phyloP scores from a whole-genome alignment of 2,888 invertebrate genomes.

The Phasia obesa region DNA sequence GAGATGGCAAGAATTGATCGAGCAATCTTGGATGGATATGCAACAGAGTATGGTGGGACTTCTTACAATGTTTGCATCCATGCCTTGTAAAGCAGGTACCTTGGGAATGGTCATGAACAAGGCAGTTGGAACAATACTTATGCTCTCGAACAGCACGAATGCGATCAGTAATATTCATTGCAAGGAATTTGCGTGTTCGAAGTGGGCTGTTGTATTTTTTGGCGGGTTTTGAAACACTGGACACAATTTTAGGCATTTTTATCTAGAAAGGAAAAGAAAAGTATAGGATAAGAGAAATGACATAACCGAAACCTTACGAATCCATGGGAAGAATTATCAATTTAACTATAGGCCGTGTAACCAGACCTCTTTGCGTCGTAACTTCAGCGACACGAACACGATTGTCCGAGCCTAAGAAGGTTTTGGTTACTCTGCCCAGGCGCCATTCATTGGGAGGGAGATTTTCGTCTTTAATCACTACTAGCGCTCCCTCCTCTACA shows the following conservation, averaged over 20 bases:
- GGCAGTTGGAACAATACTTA: slow-evolving; percentile 22
- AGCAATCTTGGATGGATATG: slow-evolving; percentile 23
- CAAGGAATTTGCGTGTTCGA: neutral
- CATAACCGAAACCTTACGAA: no score
- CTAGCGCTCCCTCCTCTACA: neutral
- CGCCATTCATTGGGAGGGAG: slow-evolving; percentile 7
- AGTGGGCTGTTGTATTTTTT: neutral
- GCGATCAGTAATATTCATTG: slow-evolving; percentile 20
- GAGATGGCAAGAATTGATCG: neutral
- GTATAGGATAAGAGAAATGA: no score
- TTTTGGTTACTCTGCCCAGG: neutral
- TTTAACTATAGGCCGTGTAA: neutral
- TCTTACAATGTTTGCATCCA: no score
- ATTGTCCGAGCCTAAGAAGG: no score
- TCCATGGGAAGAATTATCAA: no score
- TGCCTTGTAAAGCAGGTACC: no score
- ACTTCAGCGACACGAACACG: no score
- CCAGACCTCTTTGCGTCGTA: neutral
- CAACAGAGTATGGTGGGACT: no score
- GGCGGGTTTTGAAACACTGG: neutral
- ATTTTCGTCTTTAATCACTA: slow-evolving; percentile 1
- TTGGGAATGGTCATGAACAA: no score
- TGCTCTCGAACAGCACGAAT: neutral
- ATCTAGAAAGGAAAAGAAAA: no score
- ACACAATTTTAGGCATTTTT: no score